Percentiles rank a stretch among this genome's conserved stretches.
phyloP scores from a whole-genome alignment of 2,888 invertebrate genomes.

The Zhuqinia jingwanae region DNA sequence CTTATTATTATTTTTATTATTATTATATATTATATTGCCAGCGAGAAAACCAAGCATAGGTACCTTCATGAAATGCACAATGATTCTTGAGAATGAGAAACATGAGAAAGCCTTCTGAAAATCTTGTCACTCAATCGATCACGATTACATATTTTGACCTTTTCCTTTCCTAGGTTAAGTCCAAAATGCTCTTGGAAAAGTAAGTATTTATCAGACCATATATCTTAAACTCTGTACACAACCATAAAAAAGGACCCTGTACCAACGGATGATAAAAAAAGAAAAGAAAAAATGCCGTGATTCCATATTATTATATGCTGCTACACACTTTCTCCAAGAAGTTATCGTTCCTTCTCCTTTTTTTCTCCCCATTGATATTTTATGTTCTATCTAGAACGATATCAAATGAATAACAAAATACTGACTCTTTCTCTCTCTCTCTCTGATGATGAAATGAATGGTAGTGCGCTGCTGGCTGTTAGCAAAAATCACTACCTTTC shows the following conservation, averaged over 20 bases:
- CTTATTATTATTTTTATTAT: background rate
- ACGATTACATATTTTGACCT: constrained; percentile 38
- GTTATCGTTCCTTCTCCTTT: background rate
- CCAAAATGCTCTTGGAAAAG: constrained; percentile 2
- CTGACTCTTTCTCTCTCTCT: no score
- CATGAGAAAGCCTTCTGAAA: background rate
- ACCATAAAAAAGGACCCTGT: no score
- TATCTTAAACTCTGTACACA: background rate
- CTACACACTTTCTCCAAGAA: constrained; percentile 13
- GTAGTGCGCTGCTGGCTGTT: background rate
- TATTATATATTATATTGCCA: background rate
- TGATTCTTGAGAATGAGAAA: no score
- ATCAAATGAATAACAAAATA: constrained; percentile 8
- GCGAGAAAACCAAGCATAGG: no score
- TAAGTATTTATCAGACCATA: background rate
- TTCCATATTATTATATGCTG: background rate
- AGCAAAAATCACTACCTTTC: constrained; percentile 10
- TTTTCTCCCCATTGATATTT: background rate
- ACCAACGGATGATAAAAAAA: background rate
- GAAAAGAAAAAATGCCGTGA: background rate
- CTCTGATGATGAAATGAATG: constrained; percentile 22
- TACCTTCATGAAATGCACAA: background rate
- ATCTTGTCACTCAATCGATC: constrained; percentile 30
- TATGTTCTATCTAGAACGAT: background rate
- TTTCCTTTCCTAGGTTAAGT: constrained; percentile 30